Percentiles rank a stretch among this genome's conserved stretches.
Conservation (phyloP, 2,888 invertebrate genomes). For the Thera obeliscata region DNA sequence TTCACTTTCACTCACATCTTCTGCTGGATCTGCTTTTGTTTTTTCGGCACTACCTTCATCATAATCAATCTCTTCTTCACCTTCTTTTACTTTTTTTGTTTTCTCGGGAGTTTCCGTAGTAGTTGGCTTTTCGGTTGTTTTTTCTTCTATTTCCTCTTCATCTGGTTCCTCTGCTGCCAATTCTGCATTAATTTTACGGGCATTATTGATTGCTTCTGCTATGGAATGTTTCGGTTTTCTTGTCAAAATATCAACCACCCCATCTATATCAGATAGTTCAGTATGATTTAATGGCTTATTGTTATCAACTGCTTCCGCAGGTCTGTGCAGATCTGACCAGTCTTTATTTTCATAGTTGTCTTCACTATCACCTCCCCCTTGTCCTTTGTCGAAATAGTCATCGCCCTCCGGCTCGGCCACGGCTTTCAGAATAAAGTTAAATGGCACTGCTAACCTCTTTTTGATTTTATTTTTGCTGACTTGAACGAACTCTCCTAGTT, state of each 20-base stretch:
- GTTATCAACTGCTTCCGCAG: conserved; percentile 42
- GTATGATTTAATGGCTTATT: conserved; percentile 49
- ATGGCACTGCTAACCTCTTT: conserved; percentile 71
- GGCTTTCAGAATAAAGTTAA: conserved; percentile 66
- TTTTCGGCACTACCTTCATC: conserved; percentile 55
- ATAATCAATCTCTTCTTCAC: conserved; percentile 47
- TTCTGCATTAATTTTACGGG: conserved; percentile 24
- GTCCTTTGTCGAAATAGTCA: conserved; percentile 67
- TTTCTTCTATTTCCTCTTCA: conserved; percentile 29
- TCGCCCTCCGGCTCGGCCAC: conserved; percentile 66
- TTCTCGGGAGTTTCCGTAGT: conserved; percentile 31
- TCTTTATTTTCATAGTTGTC: conserved; percentile 75
- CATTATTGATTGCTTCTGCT: conserved; percentile 45
- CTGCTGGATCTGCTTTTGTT: conserved; percentile 45
- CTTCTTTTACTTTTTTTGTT: conserved; percentile 29
- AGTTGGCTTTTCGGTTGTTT: conserved; percentile 27
- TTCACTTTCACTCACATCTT: conserved; percentile 62
- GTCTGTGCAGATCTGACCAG: conserved; percentile 67
- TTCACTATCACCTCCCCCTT: conserved; percentile 65
- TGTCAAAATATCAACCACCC: conserved; percentile 69
- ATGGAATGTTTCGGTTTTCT: conserved; percentile 48
- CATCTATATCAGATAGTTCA: conserved; percentile 67
- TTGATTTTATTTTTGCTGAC: conserved; percentile 64
- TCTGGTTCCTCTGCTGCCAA: conserved; percentile 19
- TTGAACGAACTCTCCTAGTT: conserved; percentile 68